Evolutionary conservation across 2,113 vertebrate genomes (phyloP).

Genomic region (Rhynchopsitta pachyrhyncha): DNA sequence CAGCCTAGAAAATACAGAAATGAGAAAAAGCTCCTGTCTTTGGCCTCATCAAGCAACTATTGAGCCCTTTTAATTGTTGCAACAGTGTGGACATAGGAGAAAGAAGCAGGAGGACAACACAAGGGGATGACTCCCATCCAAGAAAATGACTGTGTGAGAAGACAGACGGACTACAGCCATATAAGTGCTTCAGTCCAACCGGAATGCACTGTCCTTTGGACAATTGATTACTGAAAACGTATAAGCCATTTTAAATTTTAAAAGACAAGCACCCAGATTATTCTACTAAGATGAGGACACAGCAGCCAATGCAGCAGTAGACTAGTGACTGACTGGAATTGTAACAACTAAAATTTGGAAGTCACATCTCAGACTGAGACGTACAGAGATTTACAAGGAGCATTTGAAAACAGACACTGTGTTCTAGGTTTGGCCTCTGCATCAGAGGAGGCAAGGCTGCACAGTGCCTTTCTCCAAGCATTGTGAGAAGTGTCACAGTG

Average conservation of each 20-base stretch:
- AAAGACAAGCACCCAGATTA: neutral
- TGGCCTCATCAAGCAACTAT: neutral
- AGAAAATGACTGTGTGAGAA: conserved; percentile 39
- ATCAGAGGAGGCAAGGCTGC: neutral
- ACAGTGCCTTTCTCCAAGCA: neutral
- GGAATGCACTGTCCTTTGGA: conserved; percentile 19
- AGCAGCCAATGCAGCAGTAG: neutral
- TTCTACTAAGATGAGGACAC: neutral
- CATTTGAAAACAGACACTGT: neutral
- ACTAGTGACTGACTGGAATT: conserved; percentile 37
- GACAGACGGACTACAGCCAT: neutral
- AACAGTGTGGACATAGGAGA: neutral
- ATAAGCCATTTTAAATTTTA: neutral
- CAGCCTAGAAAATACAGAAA: neutral
- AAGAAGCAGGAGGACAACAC: neutral
- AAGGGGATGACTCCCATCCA: conserved; percentile 56
- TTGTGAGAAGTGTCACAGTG: neutral
- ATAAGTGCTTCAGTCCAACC: neutral
- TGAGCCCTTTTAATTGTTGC: neutral
- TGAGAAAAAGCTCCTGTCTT: neutral
- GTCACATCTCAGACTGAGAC: neutral
- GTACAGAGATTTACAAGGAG: neutral
- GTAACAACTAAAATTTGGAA: conserved; percentile 23
- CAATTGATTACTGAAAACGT: conserved; percentile 7
- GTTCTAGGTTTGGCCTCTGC: neutral